Evolutionary conservation across 1,140 invertebrate species (phyloP).

Genomic region (Venustaconcha ellipsiformis): DNA sequence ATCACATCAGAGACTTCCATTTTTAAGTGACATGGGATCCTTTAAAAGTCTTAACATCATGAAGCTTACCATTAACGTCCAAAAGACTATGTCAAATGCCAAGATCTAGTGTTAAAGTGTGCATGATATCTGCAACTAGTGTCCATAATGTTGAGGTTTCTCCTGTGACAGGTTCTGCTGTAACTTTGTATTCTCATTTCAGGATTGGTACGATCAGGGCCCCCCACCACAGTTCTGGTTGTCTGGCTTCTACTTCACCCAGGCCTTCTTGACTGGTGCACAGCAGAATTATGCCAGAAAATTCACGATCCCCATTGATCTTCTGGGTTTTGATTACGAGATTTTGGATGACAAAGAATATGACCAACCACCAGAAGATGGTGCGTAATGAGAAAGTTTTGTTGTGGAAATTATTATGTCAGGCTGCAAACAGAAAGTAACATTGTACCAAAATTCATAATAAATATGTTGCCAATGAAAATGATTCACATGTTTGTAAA

Average conservation of each 20-base stretch:
- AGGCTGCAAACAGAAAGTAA: background rate
- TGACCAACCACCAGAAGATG: conserved; percentile 68
- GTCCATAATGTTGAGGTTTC: background rate
- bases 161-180: background rate
- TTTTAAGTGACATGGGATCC: no score
- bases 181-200: conserved; percentile 5
- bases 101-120: background rate
- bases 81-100: background rate
- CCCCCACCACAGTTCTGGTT: conserved; percentile 65
- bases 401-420: background rate
- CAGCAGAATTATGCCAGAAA: conserved; percentile 71
- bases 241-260: conserved; percentile 69
- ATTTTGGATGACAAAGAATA: conserved; percentile 68
- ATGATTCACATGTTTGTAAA: background rate
- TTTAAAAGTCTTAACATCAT: no score
- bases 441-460: background rate
- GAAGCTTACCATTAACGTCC: no score
- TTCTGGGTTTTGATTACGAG: conserved; percentile 68
- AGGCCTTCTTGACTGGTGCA: conserved; percentile 70
- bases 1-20: no score
- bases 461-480: background rate
- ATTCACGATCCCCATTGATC: conserved; percentile 71
- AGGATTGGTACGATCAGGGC: conserved; percentile 69
- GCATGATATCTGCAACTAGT: background rate
- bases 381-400: conserved; percentile 43